Conservation (phyloP, 2,113 vertebrate genomes). For the Boleophthalmus pectinirostris region DNA sequence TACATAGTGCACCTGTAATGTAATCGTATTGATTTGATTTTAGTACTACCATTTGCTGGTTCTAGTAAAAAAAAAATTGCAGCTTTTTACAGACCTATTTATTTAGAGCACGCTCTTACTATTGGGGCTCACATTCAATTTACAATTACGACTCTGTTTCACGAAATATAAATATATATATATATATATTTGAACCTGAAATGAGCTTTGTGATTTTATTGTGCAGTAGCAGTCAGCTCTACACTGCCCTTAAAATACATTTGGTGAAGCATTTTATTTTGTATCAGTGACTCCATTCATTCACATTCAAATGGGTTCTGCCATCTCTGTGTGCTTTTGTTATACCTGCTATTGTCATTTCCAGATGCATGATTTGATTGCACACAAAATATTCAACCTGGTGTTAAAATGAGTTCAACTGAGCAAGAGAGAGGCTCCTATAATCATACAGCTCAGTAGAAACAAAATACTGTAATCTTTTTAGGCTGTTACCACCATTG, state of each 20-base stretch:
- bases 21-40: not conserved
- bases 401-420: slow-evolving; percentile 6
- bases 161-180: not conserved
- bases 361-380: slow-evolving; percentile 11
- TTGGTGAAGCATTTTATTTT: slow-evolving; percentile 5
- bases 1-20: too few relatives aligned
- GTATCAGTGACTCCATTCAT: not conserved
- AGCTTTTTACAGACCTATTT: not conserved
- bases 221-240: not conserved
- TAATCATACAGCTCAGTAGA: slow-evolving; percentile 3
- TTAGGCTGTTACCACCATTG: not conserved
- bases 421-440: not conserved
- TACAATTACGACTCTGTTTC: not conserved
- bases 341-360: not conserved
- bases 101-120: not conserved
- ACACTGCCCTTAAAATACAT: slow-evolving; percentile 1
- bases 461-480: not conserved
- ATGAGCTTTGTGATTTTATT: not conserved
- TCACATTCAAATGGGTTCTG: not conserved
- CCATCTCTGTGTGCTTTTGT: not conserved
- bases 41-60: not conserved
- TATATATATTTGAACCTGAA: not conserved
- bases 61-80: not conserved
- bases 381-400: slow-evolving; percentile 5
- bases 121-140: not conserved